Evolutionary conservation across 2,888 invertebrate species (phyloP).

Genomic region (Cryptophagus acutangulus): DNA sequence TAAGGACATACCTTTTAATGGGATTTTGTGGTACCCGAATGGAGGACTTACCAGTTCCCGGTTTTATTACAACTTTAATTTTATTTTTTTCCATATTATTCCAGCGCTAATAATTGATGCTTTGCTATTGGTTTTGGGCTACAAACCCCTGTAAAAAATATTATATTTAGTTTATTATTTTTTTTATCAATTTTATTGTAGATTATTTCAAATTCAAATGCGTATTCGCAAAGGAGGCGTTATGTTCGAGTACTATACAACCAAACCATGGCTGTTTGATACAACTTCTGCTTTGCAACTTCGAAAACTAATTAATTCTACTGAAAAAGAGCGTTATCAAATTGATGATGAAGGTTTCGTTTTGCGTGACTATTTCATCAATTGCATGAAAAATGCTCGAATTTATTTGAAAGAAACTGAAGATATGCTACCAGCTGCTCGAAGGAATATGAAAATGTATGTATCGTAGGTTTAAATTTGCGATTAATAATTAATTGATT

Average conservation of each 20-base stretch:
- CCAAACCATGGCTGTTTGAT: constrained; percentile 83
- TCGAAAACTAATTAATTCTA: constrained; percentile 59
- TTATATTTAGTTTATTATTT: too few species aligned
- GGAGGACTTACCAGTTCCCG: constrained; percentile 79
- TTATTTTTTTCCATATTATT: constrained; percentile 82
- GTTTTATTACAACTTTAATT: constrained; percentile 72
- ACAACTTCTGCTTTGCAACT: constrained; percentile 59
- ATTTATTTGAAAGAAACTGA: constrained; percentile 79
- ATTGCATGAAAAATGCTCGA: constrained; percentile 74
- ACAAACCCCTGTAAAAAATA: constrained; percentile 76
- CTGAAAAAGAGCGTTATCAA: constrained; percentile 62
- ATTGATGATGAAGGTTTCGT: constrained; percentile 68
- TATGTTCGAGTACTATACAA: constrained; percentile 87
- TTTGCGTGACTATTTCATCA: constrained; percentile 72
- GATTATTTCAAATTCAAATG: constrained; percentile 75
- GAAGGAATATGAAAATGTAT: constrained; percentile 74
- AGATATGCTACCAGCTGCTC: constrained; percentile 73
- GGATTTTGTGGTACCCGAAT: constrained; percentile 77
- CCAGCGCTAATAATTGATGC: constrained; percentile 84
- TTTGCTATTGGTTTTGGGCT: constrained; percentile 70
- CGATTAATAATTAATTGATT: constrained; percentile 1
- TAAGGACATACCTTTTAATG: constrained; percentile 75
- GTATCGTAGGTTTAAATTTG: constrained; percentile 32
- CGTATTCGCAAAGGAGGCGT: constrained; percentile 81
- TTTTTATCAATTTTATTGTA: too few species aligned